Base-by-base conservation (phyloP, 2,113 vertebrate species). In the Eudyptes chrysolophus region DNA sequence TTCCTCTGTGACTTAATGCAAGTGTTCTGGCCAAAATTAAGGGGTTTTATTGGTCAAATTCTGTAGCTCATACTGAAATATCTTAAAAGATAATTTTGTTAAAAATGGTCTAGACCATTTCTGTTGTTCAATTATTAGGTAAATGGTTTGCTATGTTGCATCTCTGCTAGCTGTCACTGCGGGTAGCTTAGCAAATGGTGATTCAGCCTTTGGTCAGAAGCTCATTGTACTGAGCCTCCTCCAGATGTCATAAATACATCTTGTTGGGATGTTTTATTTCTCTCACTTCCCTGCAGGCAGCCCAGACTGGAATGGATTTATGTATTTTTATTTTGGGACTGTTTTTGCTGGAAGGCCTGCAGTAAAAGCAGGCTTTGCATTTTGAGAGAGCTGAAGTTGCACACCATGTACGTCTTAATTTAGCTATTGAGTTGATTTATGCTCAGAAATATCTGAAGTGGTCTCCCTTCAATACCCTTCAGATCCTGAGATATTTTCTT, bases 241-340 rank as follows among this genome's bases (percentile, higher is more conserved):
- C 87, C 90, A 96, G 83, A 89, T 72, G 74, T 69, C 87, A 90
- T 92, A 97, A 97, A 97, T 95, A 87, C 62, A 85, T 94, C 84
- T 95, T 87, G 44, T 75, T 89, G 72, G 89, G 92, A 55, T 93
- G n/a, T 75, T 94, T 96, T 96, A 89, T 93, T 95, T 90, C 81
- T 68, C 65, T 92, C 65, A 72, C 34, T 92, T 85, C 74, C 78
- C 74, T 96, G 74, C 81, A 87, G 96, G 95, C 74, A 94, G 44
- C 42, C 66, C 52, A 85, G 84, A 52, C 74, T 87, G 74, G 65
- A 89, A 89, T 34, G 48, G 70, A 94, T 93, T 97, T 92, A 89
- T 76, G 70, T 57, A 74, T 77, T 95, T 96, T 95, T 96, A 94
- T 87, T 97, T 90, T 93, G 65, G 64, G 57, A 76, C 70, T 93